phyloP scores from a whole-genome alignment of 2,113 vertebrate species.

The Panthera leo region DNA sequence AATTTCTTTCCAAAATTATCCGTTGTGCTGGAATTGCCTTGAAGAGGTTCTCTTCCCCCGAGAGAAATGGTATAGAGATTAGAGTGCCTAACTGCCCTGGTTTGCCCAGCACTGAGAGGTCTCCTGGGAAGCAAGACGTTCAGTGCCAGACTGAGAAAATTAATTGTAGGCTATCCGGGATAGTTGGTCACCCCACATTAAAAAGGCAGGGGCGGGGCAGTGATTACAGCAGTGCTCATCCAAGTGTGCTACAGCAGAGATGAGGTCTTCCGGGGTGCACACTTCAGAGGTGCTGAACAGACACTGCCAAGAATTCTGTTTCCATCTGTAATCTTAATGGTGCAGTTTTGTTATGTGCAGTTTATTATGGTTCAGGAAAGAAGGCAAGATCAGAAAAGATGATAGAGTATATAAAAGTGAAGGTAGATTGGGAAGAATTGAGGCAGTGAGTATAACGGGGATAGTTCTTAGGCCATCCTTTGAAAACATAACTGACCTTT shows the following conservation, averaged over 20 bases:
- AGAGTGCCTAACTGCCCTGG: neutral
- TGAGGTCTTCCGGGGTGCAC: neutral
- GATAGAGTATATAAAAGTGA: neutral
- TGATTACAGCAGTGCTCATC: neutral
- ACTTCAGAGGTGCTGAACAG: neutral
- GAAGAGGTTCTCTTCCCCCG: neutral
- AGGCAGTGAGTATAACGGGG: neutral
- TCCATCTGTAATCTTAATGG: neutral
- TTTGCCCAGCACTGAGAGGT: neutral
- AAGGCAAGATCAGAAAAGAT: neutral
- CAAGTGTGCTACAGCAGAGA: neutral
- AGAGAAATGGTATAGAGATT: neutral
- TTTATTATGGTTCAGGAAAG: neutral
- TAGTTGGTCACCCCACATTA: neutral
- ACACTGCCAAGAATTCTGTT: neutral
- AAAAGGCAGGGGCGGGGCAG: neutral
- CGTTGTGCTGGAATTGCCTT: neutral
- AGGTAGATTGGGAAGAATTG: neutral
- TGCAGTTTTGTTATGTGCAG: neutral
- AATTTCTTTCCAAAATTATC: neutral
- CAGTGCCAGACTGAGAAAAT: neutral
- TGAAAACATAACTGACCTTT: neutral
- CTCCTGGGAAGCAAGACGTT: neutral
- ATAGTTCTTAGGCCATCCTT: neutral
- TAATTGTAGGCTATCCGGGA: neutral